phyloP scores from a whole-genome alignment of 2,113 vertebrate genomes.

The Pluvialis apricaria region DNA sequence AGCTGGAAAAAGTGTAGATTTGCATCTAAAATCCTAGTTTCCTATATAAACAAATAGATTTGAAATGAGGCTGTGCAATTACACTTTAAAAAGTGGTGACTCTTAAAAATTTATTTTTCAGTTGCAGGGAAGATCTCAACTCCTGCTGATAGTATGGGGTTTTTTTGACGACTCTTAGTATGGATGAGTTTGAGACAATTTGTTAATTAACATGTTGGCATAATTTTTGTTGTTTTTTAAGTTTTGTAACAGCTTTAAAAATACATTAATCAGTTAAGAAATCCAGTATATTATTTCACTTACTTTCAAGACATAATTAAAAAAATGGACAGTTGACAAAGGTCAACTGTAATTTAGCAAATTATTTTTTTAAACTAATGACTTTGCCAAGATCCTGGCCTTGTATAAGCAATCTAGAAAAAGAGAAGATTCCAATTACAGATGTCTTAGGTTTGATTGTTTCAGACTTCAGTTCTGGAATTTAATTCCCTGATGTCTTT shows the following conservation, averaged over 20 bases:
- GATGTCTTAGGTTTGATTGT: rapidly evolving
- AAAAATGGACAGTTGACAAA: not conserved
- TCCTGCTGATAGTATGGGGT: not conserved
- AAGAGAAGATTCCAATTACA: not conserved
- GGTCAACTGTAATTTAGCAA: not conserved
- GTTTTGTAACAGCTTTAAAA: not conserved
- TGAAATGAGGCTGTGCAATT: not conserved
- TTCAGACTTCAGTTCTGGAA: not conserved
- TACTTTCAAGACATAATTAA: not conserved
- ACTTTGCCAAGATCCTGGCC: not conserved
- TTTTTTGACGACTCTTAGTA: not conserved
- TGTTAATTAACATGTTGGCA: not conserved
- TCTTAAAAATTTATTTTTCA: not conserved
- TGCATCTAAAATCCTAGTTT: not conserved
- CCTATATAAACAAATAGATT: not conserved
- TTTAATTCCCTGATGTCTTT: not conserved
- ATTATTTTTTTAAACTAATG: not conserved
- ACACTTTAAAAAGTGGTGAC: not conserved
- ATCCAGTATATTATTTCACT: not conserved
- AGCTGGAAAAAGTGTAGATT: not conserved
- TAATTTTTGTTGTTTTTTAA: not conserved
- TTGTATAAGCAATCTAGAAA: not conserved
- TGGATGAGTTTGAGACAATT: not conserved
- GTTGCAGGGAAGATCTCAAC: not conserved
- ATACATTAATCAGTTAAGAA: not conserved